Evolutionary conservation across 2,797 vertebrate genomes (phyloP), one percentile per base, ranked within the genome.

Genomic region (Cygnus olor): DNA sequence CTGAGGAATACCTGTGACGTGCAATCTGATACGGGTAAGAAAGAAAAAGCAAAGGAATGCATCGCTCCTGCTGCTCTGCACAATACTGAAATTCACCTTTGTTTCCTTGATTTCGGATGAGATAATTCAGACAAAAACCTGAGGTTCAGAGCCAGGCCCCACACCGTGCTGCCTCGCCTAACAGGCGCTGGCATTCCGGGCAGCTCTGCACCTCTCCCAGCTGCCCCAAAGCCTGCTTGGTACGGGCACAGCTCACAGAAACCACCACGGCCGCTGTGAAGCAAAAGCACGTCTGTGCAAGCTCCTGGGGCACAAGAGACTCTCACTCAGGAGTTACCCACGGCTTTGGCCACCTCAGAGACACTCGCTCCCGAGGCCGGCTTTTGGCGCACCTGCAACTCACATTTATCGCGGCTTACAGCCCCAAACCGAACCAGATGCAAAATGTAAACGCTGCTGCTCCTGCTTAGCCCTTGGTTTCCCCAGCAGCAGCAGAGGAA

Each of bases 331-430:
- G 74, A 69, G 34, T 44, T 54, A 30, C 34, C 32, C 58, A 25
- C 0, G 0, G 7, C 16, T 38, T 61, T 51, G 66, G 54, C 51
- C 74, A 72, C 40, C 44, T 70, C 19, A 65, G 0, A 72, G 74
- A 65, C 9, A 4, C 4, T 10, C 77, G 36, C 34, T 56, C 27
- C 60, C 24, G 60, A 63, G 58, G 64, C 1, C 80, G 42, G 58
- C 58, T 77, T 86, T 1, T 80, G 78, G 56, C 84, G 49, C 45
- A 76, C 68, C 14, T 64, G 45, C 51, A 42, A 22, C 28, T 78
- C 70, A 14, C 10, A 8, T 77, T 90, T 80, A 76, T 72, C 12
- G 20, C 2, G 10, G 27, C 9, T 4, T 44, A 11, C 12, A 60
- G 66, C 30, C 60, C 58, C 81, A 92, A 79, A 6, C 27, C 70